Evolutionary conservation across 1,140 invertebrate species (phyloP).

Genomic region (Hestina assimilis): DNA sequence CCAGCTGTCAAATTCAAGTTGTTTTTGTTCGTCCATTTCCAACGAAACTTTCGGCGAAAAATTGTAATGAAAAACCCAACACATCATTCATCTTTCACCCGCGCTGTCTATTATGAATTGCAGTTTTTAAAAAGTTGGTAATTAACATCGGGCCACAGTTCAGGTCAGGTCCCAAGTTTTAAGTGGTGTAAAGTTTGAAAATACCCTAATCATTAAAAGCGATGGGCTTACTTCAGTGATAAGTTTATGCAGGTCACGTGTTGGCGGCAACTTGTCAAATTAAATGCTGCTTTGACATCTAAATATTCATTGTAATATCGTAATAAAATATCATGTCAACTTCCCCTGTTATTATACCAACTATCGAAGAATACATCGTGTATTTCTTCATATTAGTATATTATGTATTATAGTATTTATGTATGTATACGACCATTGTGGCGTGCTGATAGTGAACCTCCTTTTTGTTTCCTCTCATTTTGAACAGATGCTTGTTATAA

Average conservation of each 20-base stretch:
- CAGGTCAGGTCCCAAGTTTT: constrained; percentile 62
- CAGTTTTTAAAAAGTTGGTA: constrained; percentile 76
- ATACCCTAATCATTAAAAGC: constrained; percentile 71
- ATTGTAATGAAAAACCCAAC: constrained; percentile 59
- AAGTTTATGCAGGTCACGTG: constrained; percentile 51
- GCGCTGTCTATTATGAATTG: constrained; percentile 75
- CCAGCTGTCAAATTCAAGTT: constrained; percentile 54
- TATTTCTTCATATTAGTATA: too few relatives aligned
- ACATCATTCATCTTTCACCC: constrained; percentile 75
- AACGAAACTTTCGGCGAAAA: constrained; percentile 55
- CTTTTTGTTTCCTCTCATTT: too few relatives aligned
- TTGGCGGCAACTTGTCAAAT: constrained; percentile 42
- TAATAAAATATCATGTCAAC: not conserved
- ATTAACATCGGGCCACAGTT: constrained; percentile 68
- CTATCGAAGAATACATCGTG: too few relatives aligned
- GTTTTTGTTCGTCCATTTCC: constrained; percentile 57
- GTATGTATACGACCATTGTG: too few relatives aligned
- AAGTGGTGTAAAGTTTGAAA: constrained; percentile 66
- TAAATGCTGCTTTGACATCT: constrained; percentile 29
- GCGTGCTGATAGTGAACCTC: too few relatives aligned
- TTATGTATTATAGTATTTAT: too few relatives aligned
- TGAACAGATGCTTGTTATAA: too few relatives aligned
- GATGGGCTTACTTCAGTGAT: constrained; percentile 43
- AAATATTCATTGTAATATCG: not conserved
- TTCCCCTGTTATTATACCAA: too few relatives aligned